Evolutionary conservation across 1,140 invertebrate species (phyloP), one percentile per base, ranked within the genome.

Genomic region (Drosophila pseudoananassae): DNA sequence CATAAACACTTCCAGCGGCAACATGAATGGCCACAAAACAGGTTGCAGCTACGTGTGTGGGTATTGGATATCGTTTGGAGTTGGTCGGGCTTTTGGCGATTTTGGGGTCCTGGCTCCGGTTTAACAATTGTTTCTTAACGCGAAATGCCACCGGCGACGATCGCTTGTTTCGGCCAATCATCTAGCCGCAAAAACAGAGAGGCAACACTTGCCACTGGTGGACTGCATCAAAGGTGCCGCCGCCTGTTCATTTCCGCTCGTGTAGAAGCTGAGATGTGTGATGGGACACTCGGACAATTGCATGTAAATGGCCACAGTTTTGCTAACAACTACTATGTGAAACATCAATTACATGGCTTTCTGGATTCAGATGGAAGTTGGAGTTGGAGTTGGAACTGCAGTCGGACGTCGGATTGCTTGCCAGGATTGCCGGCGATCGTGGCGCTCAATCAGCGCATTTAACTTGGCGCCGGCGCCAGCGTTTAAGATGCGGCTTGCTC

Each of bases 401-500:
- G 29, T 38, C 36, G 14, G 71, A 54, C 58, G 38, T 23, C 57
- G 36, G 20, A 52, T 31, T 61, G 75, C 59, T 76, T 25, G 50
- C 49, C 69, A 73, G 69, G 69, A 61, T 71, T 52, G 55, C 43
- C 57, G 63, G 63, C 64, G 73, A 77, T 70, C 74, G 74, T 77
- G 74, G 74, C 65, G 83, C 79, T 88, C 83, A 88, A 88, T 88
- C 83, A 89, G 84, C 83, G 84, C 84, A 89, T 78, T 85, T 75
- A 75, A 65, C 71, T 75, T 83, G 90, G 76, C 77, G 76, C 83
- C 90, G 89, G 89, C 89, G 89, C 89, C 89, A 91, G 79, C 89
- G 76, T 90, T 91, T 91, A 90, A 91, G 89, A 91, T 90, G 89
- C 89, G 89, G 89, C 59, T 45, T 69, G 81, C 89, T 91, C 76